Conservation (phyloP, 2,888 invertebrate species). For the Archips crataeganus region DNA sequence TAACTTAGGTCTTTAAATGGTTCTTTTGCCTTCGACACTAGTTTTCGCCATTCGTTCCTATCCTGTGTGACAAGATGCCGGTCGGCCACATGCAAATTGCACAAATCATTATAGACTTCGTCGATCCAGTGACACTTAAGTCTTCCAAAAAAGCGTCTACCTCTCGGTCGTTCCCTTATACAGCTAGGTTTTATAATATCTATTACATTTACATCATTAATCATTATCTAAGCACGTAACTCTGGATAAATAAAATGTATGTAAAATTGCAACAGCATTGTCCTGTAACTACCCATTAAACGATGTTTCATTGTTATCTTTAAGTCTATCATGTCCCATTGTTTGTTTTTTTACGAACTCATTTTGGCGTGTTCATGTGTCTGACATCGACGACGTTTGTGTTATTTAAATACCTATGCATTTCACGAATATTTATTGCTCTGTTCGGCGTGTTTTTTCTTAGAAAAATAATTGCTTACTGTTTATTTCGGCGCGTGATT, state of each 20-base stretch:
- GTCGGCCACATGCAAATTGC: too few relatives aligned
- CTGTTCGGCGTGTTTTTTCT: neutral
- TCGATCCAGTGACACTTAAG: too few relatives aligned
- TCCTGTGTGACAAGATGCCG: too few relatives aligned
- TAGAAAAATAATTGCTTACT: neutral
- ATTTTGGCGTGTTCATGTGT: slow-evolving; percentile 3
- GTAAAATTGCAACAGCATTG: neutral
- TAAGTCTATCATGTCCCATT: slow-evolving; percentile 10
- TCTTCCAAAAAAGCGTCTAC: too few relatives aligned
- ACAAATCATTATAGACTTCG: too few relatives aligned
- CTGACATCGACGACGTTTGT: neutral
- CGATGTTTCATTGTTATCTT: slow-evolving; percentile 1
- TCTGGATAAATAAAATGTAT: neutral
- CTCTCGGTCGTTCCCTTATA: too few relatives aligned
- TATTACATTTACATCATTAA: neutral
- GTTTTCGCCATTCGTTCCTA: too few relatives aligned
- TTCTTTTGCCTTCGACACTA: too few relatives aligned
- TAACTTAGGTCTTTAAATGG: too few relatives aligned
- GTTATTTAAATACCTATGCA: neutral
- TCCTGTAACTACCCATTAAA: neutral
- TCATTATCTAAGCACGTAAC: neutral
- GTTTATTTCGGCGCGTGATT: neutral
- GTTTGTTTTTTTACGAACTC: slow-evolving; percentile 3
- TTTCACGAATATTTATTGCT: neutral
- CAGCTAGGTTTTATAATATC: too few relatives aligned